Evolutionary conservation across 2,113 vertebrate species (phyloP).

Genomic region (Beaufortia kweichowensis): DNA sequence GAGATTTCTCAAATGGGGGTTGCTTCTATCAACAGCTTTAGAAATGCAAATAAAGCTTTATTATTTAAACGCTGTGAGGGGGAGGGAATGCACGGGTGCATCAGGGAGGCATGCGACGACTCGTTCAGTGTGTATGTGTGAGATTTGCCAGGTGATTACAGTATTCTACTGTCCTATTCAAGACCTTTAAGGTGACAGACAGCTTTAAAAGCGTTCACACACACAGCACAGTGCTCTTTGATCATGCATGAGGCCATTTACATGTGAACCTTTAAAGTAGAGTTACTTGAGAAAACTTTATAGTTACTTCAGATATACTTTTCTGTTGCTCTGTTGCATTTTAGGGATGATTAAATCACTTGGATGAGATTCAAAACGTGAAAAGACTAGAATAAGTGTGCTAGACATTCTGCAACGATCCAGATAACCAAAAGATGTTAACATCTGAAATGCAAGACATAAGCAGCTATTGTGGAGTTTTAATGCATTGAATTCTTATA

Average conservation of each 20-base stretch:
- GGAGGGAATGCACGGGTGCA: constrained; percentile 46
- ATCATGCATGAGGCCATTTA: background rate
- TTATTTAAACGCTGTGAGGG: constrained; percentile 33
- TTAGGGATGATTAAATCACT: background rate
- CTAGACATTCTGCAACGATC: background rate
- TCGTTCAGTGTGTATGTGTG: constrained; percentile 39
- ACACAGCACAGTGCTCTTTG: constrained; percentile 1
- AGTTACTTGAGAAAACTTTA: background rate
- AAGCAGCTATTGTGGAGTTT: no score
- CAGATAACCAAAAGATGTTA: background rate
- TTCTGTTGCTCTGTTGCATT: background rate
- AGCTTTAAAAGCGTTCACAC: background rate
- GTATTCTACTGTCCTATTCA: background rate
- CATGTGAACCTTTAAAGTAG: background rate
- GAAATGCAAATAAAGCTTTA: constrained; percentile 56
- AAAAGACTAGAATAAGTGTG: background rate
- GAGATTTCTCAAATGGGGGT: constrained; percentile 49
- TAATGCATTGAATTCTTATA: no score
- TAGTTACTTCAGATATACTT: no score
- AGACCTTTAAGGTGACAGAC: constrained; percentile 2
- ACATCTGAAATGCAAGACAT: background rate
- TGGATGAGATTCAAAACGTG: background rate
- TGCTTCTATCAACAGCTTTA: constrained; percentile 47
- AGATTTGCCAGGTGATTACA: constrained; percentile 26
- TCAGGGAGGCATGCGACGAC: constrained; percentile 45